Conservation (phyloP, 2,888 invertebrate genomes). For the Polydrusus cervinus region DNA sequence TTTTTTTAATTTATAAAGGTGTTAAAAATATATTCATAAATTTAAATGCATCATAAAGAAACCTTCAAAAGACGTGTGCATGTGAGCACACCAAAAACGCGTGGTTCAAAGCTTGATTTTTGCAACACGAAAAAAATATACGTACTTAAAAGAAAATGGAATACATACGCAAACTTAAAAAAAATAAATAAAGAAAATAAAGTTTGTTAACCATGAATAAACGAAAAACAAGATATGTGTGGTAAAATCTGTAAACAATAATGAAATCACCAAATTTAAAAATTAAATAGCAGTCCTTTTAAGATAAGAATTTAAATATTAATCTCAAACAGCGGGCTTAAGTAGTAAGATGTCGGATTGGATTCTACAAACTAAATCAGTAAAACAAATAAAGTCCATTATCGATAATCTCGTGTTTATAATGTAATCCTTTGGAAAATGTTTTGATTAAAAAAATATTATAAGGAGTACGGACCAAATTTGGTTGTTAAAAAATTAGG, state of each 20-base stretch:
- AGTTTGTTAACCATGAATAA: too few relatives aligned
- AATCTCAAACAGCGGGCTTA: neutral
- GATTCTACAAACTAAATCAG: constrained; percentile 28
- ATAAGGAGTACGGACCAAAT: constrained; percentile 3
- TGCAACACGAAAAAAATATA: constrained; percentile 12
- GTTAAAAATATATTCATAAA: neutral
- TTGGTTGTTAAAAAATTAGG: neutral
- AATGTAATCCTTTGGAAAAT: constrained; percentile 17
- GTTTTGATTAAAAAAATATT: constrained; percentile 15
- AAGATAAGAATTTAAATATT: constrained; percentile 8
- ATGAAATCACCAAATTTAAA: neutral
- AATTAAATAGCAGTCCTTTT: neutral
- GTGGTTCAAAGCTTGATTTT: constrained; percentile 19
- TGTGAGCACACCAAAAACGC: constrained; percentile 21
- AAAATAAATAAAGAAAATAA: neutral
- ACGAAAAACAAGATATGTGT: neutral
- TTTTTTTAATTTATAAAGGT: constrained; percentile 43
- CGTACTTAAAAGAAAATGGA: neutral
- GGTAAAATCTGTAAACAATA: neutral
- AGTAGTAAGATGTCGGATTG: neutral
- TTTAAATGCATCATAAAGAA: constrained; percentile 7
- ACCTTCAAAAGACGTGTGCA: constrained; percentile 16
- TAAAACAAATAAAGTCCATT: constrained; percentile 46
- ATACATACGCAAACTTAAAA: constrained; percentile 4
- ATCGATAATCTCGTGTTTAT: constrained; percentile 29